Conservation (phyloP, 2,797 vertebrate genomes). For the Phataginus tetradactyla region DNA sequence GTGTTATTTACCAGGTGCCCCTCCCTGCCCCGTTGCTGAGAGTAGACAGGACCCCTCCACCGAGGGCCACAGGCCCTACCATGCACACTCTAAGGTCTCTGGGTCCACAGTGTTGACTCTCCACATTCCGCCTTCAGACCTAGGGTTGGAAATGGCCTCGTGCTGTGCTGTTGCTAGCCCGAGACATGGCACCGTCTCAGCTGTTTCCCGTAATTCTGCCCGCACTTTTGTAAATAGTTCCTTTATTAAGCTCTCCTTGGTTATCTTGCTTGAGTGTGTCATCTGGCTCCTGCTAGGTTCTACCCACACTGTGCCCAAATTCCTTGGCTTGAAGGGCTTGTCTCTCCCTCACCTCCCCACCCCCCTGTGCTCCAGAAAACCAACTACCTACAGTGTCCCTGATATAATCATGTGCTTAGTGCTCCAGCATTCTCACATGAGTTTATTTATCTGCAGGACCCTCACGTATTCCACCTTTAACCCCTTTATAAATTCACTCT, state of each 20-base stretch:
- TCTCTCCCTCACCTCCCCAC: neutral
- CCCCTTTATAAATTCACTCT: neutral
- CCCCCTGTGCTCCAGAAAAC: neutral
- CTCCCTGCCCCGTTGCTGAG: neutral
- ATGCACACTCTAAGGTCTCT: neutral
- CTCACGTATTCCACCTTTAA: rapidly evolving
- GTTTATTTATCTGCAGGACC: neutral
- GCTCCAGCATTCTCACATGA: neutral
- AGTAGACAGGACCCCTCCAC: neutral
- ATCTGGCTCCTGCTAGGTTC: neutral
- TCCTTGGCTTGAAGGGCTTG: neutral
- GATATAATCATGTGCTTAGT: neutral
- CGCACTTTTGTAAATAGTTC: neutral
- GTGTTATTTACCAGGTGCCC: neutral
- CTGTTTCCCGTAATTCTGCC: neutral
- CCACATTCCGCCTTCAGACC: neutral
- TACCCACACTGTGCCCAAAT: neutral
- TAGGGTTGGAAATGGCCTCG: neutral
- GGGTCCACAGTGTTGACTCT: neutral
- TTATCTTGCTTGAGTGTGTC: neutral
- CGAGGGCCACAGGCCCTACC: neutral
- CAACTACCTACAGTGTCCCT: neutral
- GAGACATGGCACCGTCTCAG: neutral
- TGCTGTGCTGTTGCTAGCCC: neutral
- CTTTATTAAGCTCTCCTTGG: neutral